Evolutionary conservation across 2,113 vertebrate genomes (phyloP), one percentile per base, ranked within the genome.

Genomic region (Tachycineta bicolor): DNA sequence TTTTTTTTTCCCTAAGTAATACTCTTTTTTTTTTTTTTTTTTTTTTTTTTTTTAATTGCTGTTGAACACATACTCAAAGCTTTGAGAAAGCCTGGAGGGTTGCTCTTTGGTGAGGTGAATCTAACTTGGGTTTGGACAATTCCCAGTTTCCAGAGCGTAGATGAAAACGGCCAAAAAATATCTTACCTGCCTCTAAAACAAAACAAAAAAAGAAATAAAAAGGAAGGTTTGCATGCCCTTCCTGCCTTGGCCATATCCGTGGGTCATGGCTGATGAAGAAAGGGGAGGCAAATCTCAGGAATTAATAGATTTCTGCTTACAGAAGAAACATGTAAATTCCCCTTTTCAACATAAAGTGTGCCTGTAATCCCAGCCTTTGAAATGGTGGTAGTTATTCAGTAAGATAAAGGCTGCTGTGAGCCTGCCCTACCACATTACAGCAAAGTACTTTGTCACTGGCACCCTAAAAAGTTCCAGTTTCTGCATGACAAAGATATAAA

Each of bases 291-390:
- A 89, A 94, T 67, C 83, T 87, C 82, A 39, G 1, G 53, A 88
- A 92, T 86, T 89, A 85, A 67, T 53, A 84, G 85, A 87, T 90
- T 94, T 87, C 80, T 93, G 83, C 80, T 94, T 89, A 49, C 52
- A 90, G 92, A 78, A 90, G 76, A 83, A 92, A 96, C 91, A 95
- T 80, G 91, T 83, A 94, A 96, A 95, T 89, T 85, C 62, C 62
- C 47, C 79, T 69, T 85, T 92, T 73, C 85, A 89, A 84, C 92
- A 92, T 46, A 68, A 90, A 96, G 95, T 89, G 83, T 82, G 92
- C 85, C 69, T 95, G 90, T 96, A 96, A 97, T 96, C 90, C 92
- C n/a, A 47, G 83, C 76, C 75, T 95, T 97, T 95, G 90, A 97
- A 96, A 96, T 0, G 11, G 67, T 19, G 69, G 68, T 41, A 75